These are phyloP conservation scores for Phymanthus crucifer DNA, from an alignment of 92 coral and sea anemone genomes.

Conservation along the genomic window DNA sequence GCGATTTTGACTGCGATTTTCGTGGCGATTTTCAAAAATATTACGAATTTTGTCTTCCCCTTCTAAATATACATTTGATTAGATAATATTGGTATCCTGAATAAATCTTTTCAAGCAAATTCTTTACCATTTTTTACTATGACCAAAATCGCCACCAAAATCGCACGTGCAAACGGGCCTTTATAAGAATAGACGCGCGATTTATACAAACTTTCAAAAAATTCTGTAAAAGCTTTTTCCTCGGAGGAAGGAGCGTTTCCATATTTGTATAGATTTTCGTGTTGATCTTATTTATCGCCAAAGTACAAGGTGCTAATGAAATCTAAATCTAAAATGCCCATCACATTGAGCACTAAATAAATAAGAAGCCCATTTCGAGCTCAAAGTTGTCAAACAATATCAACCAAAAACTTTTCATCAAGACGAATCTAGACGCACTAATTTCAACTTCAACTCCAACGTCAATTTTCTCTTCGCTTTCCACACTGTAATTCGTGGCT, in stretches of 20 bases:
- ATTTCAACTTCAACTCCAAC: neutral
- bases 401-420: slow-evolving; percentile 6
- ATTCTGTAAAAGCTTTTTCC: slow-evolving; percentile 4
- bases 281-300: slow-evolving; percentile 21
- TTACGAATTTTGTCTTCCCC: too few relatives aligned
- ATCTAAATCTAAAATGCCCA: slow-evolving; percentile 9
- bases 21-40: too few relatives aligned
- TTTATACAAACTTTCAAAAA: slow-evolving; percentile 4
- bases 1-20: too few relatives aligned
- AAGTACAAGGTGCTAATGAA: slow-evolving; percentile 22
- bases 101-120: too few relatives aligned
- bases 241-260: neutral
- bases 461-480: neutral
- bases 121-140: too few relatives aligned
- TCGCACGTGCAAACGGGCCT: too few relatives aligned
- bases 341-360: slow-evolving; percentile 1
- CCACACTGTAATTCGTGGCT: slow-evolving; percentile 5
- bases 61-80: too few relatives aligned
- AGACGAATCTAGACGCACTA: slow-evolving; percentile 4
- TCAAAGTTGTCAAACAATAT: neutral
- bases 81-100: too few relatives aligned
- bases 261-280: slow-evolving; percentile 3
- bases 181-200: too few relatives aligned
- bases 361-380: slow-evolving; percentile 6
- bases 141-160: neutral